phyloP scores from a whole-genome alignment of 92 coral and sea anemone genomes.

The Heteractis magnifica region DNA sequence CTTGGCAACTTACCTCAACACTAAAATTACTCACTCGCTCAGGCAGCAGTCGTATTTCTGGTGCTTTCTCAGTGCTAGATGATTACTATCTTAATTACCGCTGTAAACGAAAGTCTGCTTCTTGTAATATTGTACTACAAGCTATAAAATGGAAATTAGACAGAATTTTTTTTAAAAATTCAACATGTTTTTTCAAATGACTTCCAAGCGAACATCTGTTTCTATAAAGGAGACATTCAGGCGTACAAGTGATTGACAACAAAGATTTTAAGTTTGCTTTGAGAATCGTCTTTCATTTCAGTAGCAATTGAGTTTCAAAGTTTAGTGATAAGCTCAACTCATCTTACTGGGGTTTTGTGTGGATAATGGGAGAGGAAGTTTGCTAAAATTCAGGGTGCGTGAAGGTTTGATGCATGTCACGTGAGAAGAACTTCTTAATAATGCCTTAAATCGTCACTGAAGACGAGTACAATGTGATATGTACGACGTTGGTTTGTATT shows the following conservation, averaged over 20 bases:
- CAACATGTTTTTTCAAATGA: neutral
- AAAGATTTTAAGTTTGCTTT: neutral
- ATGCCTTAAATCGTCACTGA: neutral
- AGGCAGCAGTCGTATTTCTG: too few relatives aligned
- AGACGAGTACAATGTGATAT: neutral
- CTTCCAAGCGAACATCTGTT: conserved; percentile 6
- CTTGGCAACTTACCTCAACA: too few relatives aligned
- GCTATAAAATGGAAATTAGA: neutral
- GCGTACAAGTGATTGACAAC: neutral
- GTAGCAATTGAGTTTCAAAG: neutral
- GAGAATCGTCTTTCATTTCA: neutral
- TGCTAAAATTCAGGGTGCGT: neutral
- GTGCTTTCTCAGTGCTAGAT: too few relatives aligned
- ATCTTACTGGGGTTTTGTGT: neutral
- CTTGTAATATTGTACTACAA: neutral
- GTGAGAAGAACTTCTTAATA: neutral
- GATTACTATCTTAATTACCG: too few relatives aligned
- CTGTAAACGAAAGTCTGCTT: neutral
- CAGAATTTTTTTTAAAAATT: neutral
- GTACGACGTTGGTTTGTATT: neutral
- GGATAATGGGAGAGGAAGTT: neutral
- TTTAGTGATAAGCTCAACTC: neutral
- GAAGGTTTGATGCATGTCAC: neutral
- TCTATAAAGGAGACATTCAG: neutral
- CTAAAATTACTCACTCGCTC: too few relatives aligned